Evolutionary conservation across 1,140 invertebrate species (phyloP).

Genomic region (Heliconius melpomene): DNA sequence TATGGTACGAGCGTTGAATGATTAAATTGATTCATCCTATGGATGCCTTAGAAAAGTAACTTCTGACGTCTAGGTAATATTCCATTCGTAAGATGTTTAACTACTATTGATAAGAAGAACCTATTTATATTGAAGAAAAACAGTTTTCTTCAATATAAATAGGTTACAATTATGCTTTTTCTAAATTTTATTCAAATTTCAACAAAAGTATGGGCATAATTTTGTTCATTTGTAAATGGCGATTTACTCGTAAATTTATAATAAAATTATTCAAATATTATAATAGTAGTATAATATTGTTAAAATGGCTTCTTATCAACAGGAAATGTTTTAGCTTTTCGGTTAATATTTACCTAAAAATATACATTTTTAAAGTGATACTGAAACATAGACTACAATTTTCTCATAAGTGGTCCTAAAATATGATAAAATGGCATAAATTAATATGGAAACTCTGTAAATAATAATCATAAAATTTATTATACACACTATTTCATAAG

Average conservation of each 20-base stretch:
- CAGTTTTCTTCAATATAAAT: neutral
- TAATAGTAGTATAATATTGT: too few relatives aligned
- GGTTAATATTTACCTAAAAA: neutral
- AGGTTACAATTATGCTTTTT: neutral
- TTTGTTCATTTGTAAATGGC: too few relatives aligned
- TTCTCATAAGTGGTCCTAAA: neutral
- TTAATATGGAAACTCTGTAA: too few relatives aligned
- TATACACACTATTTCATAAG: constrained; percentile 11
- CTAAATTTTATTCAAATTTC: neutral
- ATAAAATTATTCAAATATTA: too few relatives aligned
- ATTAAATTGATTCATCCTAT: constrained; percentile 54
- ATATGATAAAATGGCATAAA: neutral
- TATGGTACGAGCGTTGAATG: neutral
- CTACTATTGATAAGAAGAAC: neutral
- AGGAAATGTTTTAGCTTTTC: neutral
- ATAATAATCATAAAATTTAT: too few relatives aligned
- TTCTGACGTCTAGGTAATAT: constrained; percentile 43
- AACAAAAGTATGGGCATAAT: too few relatives aligned
- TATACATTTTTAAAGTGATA: neutral
- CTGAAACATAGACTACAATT: neutral
- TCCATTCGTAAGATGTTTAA: neutral
- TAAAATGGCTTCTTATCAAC: too few relatives aligned
- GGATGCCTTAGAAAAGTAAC: constrained; percentile 69
- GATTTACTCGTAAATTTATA: too few relatives aligned
- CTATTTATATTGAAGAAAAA: too few relatives aligned